Conservation (phyloP, 1,140 invertebrate species). For the Micrasema longulum region DNA sequence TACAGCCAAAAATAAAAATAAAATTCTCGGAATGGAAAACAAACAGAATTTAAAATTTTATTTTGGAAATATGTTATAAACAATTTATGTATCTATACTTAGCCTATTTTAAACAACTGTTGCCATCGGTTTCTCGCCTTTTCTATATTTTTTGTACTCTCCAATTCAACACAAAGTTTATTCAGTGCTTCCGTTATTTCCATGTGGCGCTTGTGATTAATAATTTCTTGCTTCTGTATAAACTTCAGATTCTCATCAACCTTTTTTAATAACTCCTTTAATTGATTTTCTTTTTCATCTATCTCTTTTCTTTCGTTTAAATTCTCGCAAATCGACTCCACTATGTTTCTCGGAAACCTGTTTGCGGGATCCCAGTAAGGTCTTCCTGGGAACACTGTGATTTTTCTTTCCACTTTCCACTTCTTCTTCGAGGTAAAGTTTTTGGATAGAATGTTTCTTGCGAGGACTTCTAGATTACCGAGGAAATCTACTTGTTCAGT, state of each 20-base stretch:
- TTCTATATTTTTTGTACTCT: neutral
- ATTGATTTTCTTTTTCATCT: constrained; percentile 15
- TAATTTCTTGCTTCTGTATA: constrained; percentile 3
- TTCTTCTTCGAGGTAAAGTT: constrained; percentile 1
- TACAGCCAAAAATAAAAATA: too few relatives aligned
- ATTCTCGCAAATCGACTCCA: constrained; percentile 26
- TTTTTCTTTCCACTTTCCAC: constrained; percentile 27
- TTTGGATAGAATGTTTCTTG: constrained; percentile 40
- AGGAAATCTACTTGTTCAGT: constrained; percentile 66
- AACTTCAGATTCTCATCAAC: constrained; percentile 1
- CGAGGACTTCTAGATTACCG: constrained; percentile 58
- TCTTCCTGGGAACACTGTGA: constrained; percentile 42
- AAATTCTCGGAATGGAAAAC: too few relatives aligned
- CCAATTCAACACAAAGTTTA: neutral
- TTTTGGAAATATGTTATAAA: too few relatives aligned
- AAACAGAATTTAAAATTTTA: too few relatives aligned
- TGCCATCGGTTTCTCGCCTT: constrained; percentile 7
- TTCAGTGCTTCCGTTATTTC: neutral
- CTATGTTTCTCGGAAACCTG: constrained; percentile 18
- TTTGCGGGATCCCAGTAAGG: constrained; percentile 41
- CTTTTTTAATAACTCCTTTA: neutral
- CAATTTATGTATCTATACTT: too few relatives aligned
- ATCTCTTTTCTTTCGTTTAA: constrained; percentile 19
- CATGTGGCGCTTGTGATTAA: constrained; percentile 10
- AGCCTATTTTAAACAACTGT: neutral